Conservation (phyloP, 2,797 vertebrate species). For the Pipistrellus pipistrellus region DNA sequence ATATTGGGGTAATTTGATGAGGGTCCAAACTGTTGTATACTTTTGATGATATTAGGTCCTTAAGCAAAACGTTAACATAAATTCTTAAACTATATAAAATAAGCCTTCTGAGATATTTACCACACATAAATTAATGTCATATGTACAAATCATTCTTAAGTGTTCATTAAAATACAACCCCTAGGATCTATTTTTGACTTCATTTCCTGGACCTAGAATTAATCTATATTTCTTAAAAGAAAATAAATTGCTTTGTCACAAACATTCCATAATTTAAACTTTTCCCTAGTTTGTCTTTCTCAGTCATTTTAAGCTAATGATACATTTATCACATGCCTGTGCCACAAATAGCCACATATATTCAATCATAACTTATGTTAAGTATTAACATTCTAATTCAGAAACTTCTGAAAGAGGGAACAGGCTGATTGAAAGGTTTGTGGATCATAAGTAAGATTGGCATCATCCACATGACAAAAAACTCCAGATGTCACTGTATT, state of each 20-base stretch:
- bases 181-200: neutral
- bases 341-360: neutral
- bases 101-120: neutral
- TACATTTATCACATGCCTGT: neutral
- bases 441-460: neutral
- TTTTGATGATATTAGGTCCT: neutral
- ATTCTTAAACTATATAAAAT: slow-evolving; percentile 32
- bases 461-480: neutral
- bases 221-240: slow-evolving; percentile 30
- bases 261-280: slow-evolving; percentile 30
- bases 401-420: slow-evolving; percentile 22
- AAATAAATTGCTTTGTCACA: slow-evolving; percentile 34
- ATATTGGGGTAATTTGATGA: neutral
- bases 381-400: neutral
- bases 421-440: neutral
- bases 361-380: neutral
- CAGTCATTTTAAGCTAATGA: slow-evolving; percentile 8
- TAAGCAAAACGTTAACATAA: neutral
- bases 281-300: slow-evolving; percentile 41
- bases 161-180: slow-evolving; percentile 18
- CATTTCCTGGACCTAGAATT: slow-evolving; percentile 4
- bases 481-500: neutral
- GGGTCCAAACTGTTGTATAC: neutral
- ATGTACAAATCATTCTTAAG: neutral
- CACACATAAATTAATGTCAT: neutral